Evolutionary conservation across 2,888 invertebrate species (phyloP).

Genomic region (Punctoribates punctum): DNA sequence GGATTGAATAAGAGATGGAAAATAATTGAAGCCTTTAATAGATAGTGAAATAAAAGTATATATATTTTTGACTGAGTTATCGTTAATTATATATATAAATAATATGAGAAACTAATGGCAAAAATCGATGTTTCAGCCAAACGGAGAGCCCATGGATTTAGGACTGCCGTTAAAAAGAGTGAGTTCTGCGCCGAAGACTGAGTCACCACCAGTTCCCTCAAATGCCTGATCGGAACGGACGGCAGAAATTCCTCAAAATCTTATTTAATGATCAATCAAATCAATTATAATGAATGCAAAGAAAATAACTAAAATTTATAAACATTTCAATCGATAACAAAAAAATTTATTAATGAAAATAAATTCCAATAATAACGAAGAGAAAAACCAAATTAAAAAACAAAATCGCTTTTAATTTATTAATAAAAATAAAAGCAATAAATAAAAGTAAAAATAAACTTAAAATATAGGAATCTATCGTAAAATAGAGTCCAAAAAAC

Average conservation of each 20-base stretch:
- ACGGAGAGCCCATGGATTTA: background rate
- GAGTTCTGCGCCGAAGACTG: too few relatives aligned
- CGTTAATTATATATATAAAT: background rate
- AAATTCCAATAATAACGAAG: background rate
- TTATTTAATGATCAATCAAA: background rate
- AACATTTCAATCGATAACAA: background rate
- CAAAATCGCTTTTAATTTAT: background rate
- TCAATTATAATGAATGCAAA: conserved; percentile 7
- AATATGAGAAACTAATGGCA: background rate
- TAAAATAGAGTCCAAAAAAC: background rate
- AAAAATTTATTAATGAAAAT: background rate
- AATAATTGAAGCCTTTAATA: conserved; percentile 13
- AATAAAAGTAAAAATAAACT: background rate
- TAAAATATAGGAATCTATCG: background rate
- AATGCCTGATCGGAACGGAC: too few relatives aligned
- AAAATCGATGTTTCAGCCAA: background rate
- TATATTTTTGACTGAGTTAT: background rate
- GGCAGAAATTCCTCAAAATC: background rate
- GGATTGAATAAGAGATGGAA: background rate
- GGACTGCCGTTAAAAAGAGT: background rate
- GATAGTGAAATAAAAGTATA: background rate
- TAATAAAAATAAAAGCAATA: background rate
- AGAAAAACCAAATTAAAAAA: background rate
- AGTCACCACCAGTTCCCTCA: too few relatives aligned
- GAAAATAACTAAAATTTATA: background rate